Evolutionary conservation across 2,888 invertebrate species (phyloP), one percentile per base, ranked within the genome.

Genomic region (Drosophila atripex): DNA sequence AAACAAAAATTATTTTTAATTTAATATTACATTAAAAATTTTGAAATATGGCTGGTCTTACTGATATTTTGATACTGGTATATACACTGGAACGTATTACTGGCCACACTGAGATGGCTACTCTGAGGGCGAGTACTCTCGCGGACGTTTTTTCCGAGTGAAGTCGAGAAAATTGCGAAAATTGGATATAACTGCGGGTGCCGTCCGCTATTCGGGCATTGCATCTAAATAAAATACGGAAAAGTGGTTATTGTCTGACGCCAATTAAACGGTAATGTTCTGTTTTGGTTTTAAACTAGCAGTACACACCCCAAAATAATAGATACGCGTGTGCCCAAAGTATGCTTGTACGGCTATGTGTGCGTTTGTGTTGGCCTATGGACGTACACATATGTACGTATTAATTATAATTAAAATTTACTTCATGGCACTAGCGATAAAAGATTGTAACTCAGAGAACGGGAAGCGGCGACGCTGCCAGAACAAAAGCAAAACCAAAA

Each of bases 351-450:
- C 47, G 64, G 51, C 25, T 28, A 30, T 35, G 18, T 56, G 28
- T 51, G 39, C 43, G 54, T 52, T 52, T 54, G 25, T 51, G 32
- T 54, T 30, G 38, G 39, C 23, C n/a, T 2, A 43, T 63, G 25
- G 16, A 30, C 57, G 50, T 56, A n/a, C 35, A 12, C 18, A 41
- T 41, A 70, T 51, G 70, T 71, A 60, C 51, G 59, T 75, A 86
- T 74, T 82, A 80, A 86, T 75, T 78, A 80, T 75, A 75, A 80
- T 75, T 75, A 73, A 78, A 80, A 82, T 71, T 75, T 66, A 77
- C 76, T 76, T 78, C 57, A 68, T 73, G 71, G 65, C 74, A 66
- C 61, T 76, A 78, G 73, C 69, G 65, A 70, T 70, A 70, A 71
- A 73, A 64, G 46, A 64, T 32, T 71, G 61, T 78, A 65, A 72